phyloP scores from a whole-genome alignment of 2,888 invertebrate species.

The Idaea aversata region DNA sequence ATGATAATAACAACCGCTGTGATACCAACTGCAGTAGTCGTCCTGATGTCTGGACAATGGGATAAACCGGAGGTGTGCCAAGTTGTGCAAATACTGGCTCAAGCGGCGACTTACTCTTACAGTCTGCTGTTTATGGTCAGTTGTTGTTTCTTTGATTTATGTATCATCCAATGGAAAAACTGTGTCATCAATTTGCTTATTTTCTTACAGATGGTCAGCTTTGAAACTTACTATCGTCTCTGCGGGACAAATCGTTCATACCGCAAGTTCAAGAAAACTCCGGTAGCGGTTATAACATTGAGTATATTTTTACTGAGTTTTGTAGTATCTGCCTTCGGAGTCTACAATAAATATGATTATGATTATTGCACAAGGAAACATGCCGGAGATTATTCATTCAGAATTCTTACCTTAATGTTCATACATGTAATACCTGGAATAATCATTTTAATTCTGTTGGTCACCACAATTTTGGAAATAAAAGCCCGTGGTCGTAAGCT shows the following conservation, averaged over 20 bases:
- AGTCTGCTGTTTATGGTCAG: constrained; percentile 68
- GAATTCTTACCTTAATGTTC: constrained; percentile 76
- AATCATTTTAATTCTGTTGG: constrained; percentile 77
- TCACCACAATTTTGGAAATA: constrained; percentile 60
- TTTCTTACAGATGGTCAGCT: constrained; percentile 71
- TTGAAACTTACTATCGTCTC: constrained; percentile 83
- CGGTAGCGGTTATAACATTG: constrained; percentile 75
- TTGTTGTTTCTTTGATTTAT: not conserved
- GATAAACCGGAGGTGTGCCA: constrained; percentile 82
- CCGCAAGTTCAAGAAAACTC: constrained; percentile 67
- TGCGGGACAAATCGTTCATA: constrained; percentile 65
- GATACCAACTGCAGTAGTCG: constrained; percentile 85
- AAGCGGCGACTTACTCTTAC: constrained; percentile 81
- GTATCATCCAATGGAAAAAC: not conserved
- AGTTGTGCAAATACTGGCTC: constrained; percentile 83
- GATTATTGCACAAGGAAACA: constrained; percentile 83
- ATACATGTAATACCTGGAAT: constrained; percentile 82
- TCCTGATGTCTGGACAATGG: constrained; percentile 83
- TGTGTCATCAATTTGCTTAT: not conserved
- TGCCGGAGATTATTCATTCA: constrained; percentile 78
- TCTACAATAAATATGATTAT: constrained; percentile 81
- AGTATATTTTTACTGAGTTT: constrained; percentile 80
- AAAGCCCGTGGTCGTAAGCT: constrained; percentile 66
- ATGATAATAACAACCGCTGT: constrained; percentile 84
- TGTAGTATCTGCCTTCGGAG: constrained; percentile 81